Evolutionary conservation across 2,888 invertebrate species (phyloP).

Genomic region (Drosophila multiciliata): DNA sequence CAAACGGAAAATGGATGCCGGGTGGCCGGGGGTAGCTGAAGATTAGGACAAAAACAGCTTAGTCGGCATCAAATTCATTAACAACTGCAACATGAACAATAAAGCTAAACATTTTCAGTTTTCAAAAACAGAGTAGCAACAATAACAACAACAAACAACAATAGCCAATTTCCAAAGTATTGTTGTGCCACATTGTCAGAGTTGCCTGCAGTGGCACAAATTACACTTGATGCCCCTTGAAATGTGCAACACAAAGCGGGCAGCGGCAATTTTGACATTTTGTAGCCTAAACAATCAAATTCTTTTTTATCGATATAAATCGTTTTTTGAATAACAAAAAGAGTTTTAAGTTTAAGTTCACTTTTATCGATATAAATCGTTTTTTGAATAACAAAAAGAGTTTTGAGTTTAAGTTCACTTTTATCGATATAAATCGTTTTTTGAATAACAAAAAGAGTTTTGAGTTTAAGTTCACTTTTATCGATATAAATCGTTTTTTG

Average conservation of each 20-base stretch:
- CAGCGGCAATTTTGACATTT: background rate
- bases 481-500: too few species aligned
- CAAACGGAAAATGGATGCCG: background rate
- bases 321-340: background rate
- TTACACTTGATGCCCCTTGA: background rate
- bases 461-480: background rate
- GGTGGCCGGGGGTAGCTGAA: background rate
- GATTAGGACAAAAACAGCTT: background rate
- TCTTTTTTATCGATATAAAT: background rate
- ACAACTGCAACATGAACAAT: constrained; percentile 31
- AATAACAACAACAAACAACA: background rate
- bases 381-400: background rate
- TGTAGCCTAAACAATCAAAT: too few species aligned
- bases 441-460: too few species aligned
- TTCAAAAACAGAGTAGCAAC: constrained; percentile 1
- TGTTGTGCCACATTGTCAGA: constrained; percentile 21
- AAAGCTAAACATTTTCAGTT: constrained; percentile 8
- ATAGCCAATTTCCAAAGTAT: background rate
- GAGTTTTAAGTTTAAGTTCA: background rate
- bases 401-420: background rate
- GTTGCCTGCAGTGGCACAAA: background rate
- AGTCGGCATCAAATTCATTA: constrained; percentile 31
- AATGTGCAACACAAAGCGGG: background rate
- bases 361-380: too few species aligned
- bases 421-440: too few species aligned